phyloP scores from a whole-genome alignment of 2,888 invertebrate genomes.

The Ophion costatus region DNA sequence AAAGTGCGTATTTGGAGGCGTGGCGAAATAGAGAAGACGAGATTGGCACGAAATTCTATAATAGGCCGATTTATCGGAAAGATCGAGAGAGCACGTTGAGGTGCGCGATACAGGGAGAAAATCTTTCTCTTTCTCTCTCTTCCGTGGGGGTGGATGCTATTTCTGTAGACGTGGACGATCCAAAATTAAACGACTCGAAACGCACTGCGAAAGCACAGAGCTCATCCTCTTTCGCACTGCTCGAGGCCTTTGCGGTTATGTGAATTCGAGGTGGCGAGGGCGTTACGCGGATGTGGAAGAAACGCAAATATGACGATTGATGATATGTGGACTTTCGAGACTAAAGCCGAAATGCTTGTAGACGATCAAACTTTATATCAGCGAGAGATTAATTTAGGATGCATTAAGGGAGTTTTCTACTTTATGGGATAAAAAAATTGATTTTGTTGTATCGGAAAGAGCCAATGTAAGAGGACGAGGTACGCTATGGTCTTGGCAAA shows the following conservation, averaged over 20 bases:
- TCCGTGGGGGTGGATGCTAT: slow-evolving; percentile 74
- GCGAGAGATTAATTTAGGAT: too few relatives aligned
- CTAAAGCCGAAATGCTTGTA: too few relatives aligned
- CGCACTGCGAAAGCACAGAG: slow-evolving; percentile 68
- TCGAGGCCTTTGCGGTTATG: slow-evolving; percentile 34
- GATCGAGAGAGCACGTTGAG: not conserved
- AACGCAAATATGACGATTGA: not conserved
- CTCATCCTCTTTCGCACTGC: slow-evolving; percentile 46
- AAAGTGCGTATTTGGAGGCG: not conserved
- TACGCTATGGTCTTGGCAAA: too few relatives aligned
- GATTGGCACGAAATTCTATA: not conserved
- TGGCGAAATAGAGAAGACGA: slow-evolving; percentile 23
- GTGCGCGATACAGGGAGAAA: slow-evolving; percentile 22
- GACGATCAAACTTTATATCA: too few relatives aligned
- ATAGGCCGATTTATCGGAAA: slow-evolving; percentile 1
- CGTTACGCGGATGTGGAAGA: not conserved
- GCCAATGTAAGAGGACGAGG: too few relatives aligned
- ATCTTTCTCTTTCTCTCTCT: slow-evolving; percentile 19
- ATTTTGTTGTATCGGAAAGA: too few relatives aligned
- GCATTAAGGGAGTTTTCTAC: too few relatives aligned
- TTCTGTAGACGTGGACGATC: slow-evolving; percentile 72
- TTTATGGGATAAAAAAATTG: too few relatives aligned
- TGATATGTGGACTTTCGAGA: not conserved
- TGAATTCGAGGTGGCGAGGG: not conserved
- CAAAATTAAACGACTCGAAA: slow-evolving; percentile 79